phyloP scores from a whole-genome alignment of 2,888 invertebrate species.

The Microctonus brassicae region DNA sequence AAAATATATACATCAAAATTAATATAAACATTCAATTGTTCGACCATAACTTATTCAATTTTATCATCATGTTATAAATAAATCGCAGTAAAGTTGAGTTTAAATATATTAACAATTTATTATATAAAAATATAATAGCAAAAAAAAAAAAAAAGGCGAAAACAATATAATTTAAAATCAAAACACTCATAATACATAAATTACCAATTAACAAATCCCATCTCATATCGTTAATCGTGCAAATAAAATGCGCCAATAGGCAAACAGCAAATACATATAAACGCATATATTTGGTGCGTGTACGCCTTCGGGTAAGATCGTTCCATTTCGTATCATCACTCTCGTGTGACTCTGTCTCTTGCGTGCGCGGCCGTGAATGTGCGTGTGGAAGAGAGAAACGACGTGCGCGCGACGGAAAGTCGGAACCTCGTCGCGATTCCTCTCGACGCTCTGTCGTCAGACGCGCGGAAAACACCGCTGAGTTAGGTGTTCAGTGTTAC shows the following conservation, averaged over 20 bases:
- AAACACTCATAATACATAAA: too few species aligned
- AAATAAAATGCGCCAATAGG: neutral
- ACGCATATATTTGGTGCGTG: too few species aligned
- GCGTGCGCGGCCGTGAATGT: too few species aligned
- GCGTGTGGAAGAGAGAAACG: constrained; percentile 14
- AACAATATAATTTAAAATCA: neutral
- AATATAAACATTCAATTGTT: too few species aligned
- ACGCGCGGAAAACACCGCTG: constrained; percentile 54
- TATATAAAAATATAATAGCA: too few species aligned
- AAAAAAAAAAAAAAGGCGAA: too few species aligned
- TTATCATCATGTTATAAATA: too few species aligned
- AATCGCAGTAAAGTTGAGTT: too few species aligned
- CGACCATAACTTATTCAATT: too few species aligned
- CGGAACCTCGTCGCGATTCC: constrained; percentile 32
- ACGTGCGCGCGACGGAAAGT: too few species aligned
- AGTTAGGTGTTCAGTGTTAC: constrained; percentile 18
- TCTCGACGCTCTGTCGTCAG: constrained; percentile 39
- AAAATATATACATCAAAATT: too few species aligned
- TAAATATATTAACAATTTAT: too few species aligned
- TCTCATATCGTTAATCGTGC: neutral
- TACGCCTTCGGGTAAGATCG: neutral
- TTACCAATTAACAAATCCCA: neutral
- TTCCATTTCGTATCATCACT: neutral
- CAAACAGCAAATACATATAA: neutral
- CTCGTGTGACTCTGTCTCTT: constrained; percentile 14